Base-by-base conservation (phyloP, 2,797 vertebrate species). In the Halcyon chelicuti region DNA sequence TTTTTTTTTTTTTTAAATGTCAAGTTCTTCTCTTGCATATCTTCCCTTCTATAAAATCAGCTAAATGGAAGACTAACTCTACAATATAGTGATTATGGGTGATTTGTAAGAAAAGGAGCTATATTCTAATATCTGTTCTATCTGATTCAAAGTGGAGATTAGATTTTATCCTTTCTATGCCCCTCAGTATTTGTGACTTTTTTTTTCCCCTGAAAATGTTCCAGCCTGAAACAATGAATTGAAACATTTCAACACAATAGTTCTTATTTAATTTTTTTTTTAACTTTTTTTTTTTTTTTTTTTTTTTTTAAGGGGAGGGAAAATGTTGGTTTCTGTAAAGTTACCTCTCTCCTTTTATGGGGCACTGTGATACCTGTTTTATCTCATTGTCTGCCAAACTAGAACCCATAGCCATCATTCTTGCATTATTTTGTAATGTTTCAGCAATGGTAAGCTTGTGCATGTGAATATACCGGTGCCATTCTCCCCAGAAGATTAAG, bases 1-100 rank as follows among this genome's bases (percentile, higher is more conserved):
- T 35, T 42, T 89, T 39, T 26, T 85, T 35, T 42, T 89, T 39
- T 39, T 44, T 39, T 58, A 93, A 96, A 96, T 95, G 91, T 87
- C 89, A 84, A 1, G 37, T 57, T 94, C 42, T 87, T 20, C 51
- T 62, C 51, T 79, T 54, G 33, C 11, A 22, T 72, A 29, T 66
- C 39, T 85, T 82, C 6, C 4, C 18, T 87, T 70, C 58, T 60
- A 21, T 58, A 31, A 46, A 54, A 86, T 57, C 37, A 88, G 14
- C 14, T 51, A 91, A 73, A 73, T 12, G 71, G 17, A 92, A 57
- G 58, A 55, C 21, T 78, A 57, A 49, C 58, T 76, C 20, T 51
- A n/a, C 19, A 72, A 4, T 12, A 31, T 47, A 9, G 29, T 63
- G 67, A 28, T 60, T 26, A 31, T 18, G 16, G 12, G 14, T 15